Evolutionary conservation across 1,140 invertebrate species (phyloP).

Genomic region (Steinernema khuongi): DNA sequence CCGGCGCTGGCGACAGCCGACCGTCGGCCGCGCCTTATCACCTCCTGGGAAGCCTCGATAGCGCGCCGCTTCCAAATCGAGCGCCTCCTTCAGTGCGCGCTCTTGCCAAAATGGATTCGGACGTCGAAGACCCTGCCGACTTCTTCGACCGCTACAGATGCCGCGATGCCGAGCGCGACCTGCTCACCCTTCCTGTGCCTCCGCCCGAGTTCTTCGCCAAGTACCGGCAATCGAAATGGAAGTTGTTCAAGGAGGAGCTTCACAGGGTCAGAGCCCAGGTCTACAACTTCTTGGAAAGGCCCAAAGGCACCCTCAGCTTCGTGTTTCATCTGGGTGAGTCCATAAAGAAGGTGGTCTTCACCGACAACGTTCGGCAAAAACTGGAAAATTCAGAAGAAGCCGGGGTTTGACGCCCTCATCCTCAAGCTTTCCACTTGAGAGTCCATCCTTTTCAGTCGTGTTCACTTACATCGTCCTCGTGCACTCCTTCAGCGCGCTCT

Average conservation of each 20-base stretch:
- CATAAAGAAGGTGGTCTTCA: too few species aligned
- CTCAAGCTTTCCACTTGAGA: background rate
- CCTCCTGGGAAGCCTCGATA: background rate
- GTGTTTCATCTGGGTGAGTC: constrained; percentile 21
- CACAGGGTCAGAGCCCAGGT: constrained; percentile 18
- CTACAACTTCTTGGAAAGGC: constrained; percentile 25
- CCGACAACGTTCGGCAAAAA: too few species aligned
- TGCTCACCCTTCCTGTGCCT: background rate
- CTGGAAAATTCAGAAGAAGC: too few species aligned
- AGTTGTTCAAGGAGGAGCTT: background rate
- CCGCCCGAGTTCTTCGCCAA: background rate
- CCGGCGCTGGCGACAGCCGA: background rate
- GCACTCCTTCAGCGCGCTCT: constrained; percentile 19
- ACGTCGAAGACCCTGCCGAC: background rate
- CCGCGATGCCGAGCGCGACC: background rate
- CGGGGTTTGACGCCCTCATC: background rate
- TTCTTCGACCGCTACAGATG: background rate
- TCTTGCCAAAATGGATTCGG: background rate
- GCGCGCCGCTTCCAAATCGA: constrained; percentile 2
- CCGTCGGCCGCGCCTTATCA: background rate
- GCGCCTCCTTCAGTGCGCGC: background rate
- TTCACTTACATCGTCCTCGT: constrained; percentile 28
- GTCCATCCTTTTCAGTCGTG: constrained; percentile 17
- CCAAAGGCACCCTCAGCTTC: constrained; percentile 18
- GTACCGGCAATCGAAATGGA: background rate